Evolutionary conservation across 2,797 vertebrate species (phyloP), one percentile per base, ranked within the genome.

Genomic region (Mareca penelope): DNA sequence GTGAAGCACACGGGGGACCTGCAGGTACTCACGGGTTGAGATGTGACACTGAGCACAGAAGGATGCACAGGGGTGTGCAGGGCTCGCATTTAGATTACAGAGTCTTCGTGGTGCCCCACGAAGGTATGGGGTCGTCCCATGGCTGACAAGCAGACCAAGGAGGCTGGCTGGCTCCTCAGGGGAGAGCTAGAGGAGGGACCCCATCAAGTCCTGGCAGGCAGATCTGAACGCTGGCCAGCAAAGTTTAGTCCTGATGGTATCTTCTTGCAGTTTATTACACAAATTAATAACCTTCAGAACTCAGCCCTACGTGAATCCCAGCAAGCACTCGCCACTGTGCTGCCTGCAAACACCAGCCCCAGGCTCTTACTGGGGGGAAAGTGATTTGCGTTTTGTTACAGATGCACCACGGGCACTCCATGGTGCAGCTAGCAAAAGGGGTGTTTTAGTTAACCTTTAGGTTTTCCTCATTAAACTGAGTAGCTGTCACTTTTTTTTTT

Each of bases 381-480:
- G 19, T 11, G 2, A 39, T 10, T 4, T 2, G 10, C 1, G 1
- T 29, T 37, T 37, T 50, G 52, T 6, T 37, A 35, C 59, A 26
- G 52, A 35, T 13, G n/a, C 42, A 10, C 10, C 8, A n/a, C 0
- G 28, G 37, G 59, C 59, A 8, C 39, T 18, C 24, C 5, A 2
- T 52, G 65, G 68, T 50, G 24, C 48, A 40, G 35, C 57, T 15
- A 26, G 57, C 60, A 33, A 16, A 55, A 29, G n/a, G 26, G 53
- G 56, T 70, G 85, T 22, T 84, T 68, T 21, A 55, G 61, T 85
- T 89, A 67, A 75, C 79, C 80, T 91, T 87, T 84, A 33, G 24
- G 42, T 87, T 79, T 42, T 40, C 76, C 85, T 87, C 80, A 64
- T 91, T 88, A 89, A 52, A 85, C 40, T 40, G 31, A 78, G 70